phyloP scores from a whole-genome alignment of 1,140 invertebrate genomes.

The Cydia pomonella region DNA sequence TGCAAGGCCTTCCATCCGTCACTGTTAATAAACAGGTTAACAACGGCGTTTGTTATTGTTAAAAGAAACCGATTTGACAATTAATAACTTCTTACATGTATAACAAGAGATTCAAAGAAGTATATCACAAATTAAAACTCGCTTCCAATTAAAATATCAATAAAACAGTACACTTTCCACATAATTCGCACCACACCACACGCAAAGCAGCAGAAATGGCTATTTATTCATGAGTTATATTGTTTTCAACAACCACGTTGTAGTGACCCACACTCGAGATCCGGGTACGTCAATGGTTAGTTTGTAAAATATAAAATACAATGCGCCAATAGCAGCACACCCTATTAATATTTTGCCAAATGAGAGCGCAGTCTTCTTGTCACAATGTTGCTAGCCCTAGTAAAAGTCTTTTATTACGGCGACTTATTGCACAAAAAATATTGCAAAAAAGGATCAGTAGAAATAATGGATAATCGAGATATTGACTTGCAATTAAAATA shows the following conservation, averaged over 20 bases:
- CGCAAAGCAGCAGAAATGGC: constrained; percentile 30
- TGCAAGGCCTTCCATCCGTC: constrained; percentile 78
- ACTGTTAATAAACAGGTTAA: constrained; percentile 77
- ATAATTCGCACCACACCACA: constrained; percentile 31
- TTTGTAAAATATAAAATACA: background rate
- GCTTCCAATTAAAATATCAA: background rate
- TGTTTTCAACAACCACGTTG: background rate
- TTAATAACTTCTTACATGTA: background rate
- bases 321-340: background rate
- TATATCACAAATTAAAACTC: constrained; percentile 8
- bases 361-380: background rate
- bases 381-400: constrained; percentile 11
- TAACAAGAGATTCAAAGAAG: background rate
- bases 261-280: background rate
- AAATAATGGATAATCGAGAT: background rate
- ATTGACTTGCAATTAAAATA: too few relatives aligned
- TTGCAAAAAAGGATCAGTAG: background rate
- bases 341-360: background rate
- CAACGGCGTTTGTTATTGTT: constrained; percentile 56
- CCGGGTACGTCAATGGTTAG: background rate
- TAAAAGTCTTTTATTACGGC: background rate
- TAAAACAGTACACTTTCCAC: constrained; percentile 17
- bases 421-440: background rate
- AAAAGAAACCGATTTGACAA: constrained; percentile 31
- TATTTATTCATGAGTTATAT: constrained; percentile 21